Evolutionary conservation across 1,140 invertebrate genomes (phyloP).

Genomic region (Cecropterus lyciades): DNA sequence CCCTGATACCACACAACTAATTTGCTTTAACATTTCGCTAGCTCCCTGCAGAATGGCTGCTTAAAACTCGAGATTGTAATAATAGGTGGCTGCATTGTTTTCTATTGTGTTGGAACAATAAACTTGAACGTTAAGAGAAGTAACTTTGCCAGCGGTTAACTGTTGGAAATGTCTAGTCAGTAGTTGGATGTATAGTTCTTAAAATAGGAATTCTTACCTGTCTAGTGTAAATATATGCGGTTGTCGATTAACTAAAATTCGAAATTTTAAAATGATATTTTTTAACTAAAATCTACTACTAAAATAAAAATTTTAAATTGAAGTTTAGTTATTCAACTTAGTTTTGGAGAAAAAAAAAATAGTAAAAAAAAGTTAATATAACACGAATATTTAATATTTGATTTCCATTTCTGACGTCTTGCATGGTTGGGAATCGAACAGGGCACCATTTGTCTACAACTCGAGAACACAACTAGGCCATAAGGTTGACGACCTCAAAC

Average conservation of each 20-base stretch:
- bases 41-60: background rate
- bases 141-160: background rate
- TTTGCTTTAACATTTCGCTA: conserved; percentile 1
- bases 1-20: background rate
- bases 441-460: conserved; percentile 16
- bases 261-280: too few species aligned
- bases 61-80: conserved; percentile 14
- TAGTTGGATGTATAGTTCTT: background rate
- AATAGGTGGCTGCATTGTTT: conserved; percentile 21
- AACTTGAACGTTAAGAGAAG: background rate
- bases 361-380: too few species aligned
- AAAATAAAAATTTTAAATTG: too few species aligned
- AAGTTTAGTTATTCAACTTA: too few species aligned
- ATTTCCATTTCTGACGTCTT: background rate
- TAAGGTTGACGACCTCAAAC: conserved; percentile 10
- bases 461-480: conserved; percentile 11
- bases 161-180: background rate
- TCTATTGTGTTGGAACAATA: conserved; percentile 21
- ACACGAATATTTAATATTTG: too few species aligned
- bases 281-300: too few species aligned
- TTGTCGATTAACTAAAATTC: too few species aligned
- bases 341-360: too few species aligned
- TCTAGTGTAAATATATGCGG: too few species aligned
- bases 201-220: too few species aligned
- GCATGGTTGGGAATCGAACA: background rate